These are phyloP conservation scores for Seriola aureovittata DNA, from an alignment of 2,113 vertebrate genomes.

Conservation along the genomic window DNA sequence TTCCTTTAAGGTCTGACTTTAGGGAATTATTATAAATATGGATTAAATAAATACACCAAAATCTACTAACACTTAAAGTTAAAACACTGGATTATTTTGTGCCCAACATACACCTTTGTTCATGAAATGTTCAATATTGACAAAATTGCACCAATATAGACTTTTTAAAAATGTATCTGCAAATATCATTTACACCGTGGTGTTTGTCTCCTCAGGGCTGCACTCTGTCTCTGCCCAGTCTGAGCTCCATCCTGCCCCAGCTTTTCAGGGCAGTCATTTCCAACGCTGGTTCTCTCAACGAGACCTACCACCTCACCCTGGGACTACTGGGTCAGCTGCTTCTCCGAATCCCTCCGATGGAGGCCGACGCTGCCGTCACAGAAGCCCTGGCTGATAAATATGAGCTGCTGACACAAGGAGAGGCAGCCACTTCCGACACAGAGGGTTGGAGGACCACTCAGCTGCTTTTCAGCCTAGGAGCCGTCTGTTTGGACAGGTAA, in stretches of 20 bases:
- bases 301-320: conserved; percentile 95
- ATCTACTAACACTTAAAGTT: background rate
- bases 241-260: conserved; percentile 92
- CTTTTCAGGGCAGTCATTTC: conserved; percentile 96
- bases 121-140: background rate
- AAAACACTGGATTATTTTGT: background rate
- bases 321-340: conserved; percentile 96
- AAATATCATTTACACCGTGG: background rate
- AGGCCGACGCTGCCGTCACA: conserved; percentile 91
- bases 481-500: conserved; percentile 96
- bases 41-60: background rate
- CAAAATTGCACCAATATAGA: background rate
- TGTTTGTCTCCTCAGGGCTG: conserved; percentile 79
- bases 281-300: conserved; percentile 95
- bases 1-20: too few relatives aligned
- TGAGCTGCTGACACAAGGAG: conserved; percentile 85
- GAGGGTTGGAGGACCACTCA: conserved; percentile 96
- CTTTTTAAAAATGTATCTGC: background rate
- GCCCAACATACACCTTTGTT: background rate
- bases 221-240: conserved; percentile 86
- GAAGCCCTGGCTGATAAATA: conserved; percentile 92
- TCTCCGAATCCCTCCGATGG: conserved; percentile 88
- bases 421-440: conserved; percentile 79
- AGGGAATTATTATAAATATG: background rate
- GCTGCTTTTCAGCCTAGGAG: conserved; percentile 95